Conservation (phyloP, 1,140 invertebrate species). For the Macrotrachela quadricornifera region DNA sequence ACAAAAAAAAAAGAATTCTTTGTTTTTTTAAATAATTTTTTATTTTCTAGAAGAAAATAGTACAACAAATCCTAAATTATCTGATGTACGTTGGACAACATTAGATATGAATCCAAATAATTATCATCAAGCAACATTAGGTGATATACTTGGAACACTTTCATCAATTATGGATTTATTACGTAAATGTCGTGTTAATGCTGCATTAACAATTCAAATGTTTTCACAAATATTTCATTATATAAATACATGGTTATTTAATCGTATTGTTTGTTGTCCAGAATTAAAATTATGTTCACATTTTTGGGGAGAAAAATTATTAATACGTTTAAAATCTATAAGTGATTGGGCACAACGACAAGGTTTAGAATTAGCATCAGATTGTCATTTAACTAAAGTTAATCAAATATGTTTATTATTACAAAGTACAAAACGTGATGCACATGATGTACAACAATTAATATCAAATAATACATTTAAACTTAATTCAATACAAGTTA, state of each 20-base stretch:
- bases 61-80: too few relatives aligned
- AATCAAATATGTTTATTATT: constrained; percentile 39
- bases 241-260: constrained; percentile 85
- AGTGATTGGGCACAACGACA: constrained; percentile 88
- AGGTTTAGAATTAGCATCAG: constrained; percentile 82
- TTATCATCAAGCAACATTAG: too few relatives aligned
- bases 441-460: constrained; percentile 58
- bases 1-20: too few relatives aligned
- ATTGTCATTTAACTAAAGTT: constrained; percentile 81
- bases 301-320: constrained; percentile 57
- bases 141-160: too few relatives aligned
- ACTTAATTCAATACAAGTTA: constrained; percentile 78
- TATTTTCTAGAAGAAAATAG: too few relatives aligned
- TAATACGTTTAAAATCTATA: constrained; percentile 51
- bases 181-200: constrained; percentile 75
- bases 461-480: constrained; percentile 85
- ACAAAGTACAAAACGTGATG: constrained; percentile 59
- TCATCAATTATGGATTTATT: constrained; percentile 51
- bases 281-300: constrained; percentile 34
- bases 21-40: too few relatives aligned
- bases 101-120: too few relatives aligned
- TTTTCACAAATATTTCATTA: constrained; percentile 95
- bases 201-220: constrained; percentile 86
- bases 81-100: too few relatives aligned
- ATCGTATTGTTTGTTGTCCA: constrained; percentile 41